Base-by-base conservation (phyloP, 2,113 vertebrate species). In the Picathartes gymnocephalus region DNA sequence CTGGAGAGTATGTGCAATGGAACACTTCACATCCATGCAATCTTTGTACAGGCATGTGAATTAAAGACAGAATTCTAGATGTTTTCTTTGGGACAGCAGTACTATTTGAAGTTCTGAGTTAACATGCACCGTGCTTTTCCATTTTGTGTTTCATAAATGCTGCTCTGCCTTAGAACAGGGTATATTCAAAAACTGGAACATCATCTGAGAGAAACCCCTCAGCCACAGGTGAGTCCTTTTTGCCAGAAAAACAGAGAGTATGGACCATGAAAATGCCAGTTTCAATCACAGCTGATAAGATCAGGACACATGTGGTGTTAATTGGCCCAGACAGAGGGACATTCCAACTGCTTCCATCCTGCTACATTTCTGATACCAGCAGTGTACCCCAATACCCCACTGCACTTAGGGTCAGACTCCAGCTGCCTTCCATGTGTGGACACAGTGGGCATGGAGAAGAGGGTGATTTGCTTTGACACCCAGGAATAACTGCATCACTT, bases 401-500 rank as follows among this genome's bases (percentile, higher is more conserved):
- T 27, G 61, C n/a, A 61, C 51, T 65, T 30, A 71, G 69, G 62
- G 78, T 78, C 83, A 90, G 64, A 45, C 30, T 89, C n/a, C 69
- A 96, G 51, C 42, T 91, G 71, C 69, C 81, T 68, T 73, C 40
- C 44, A 13, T 24, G 69, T 78, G 37, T 7, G 6, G 56, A 81
- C 69, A 57, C n/a, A 66, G 51, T 44, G 33, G 66, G 51, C 70
- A 71, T 61, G 30, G 37, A 90, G 66, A 96, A 91, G 37, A 70
- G 12, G 64, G 27, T 74, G 56, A 94, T 83, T 70, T 88, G 21
- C 64, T 92, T 33, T 86, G 65, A 89, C 76, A 90, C 74, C 81
- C 62, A 83, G 51, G 68, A 96, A 95, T 93, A 96, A 95, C 74
- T 91, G 61, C 78, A 79, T 84, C 73, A 92, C 89, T 58, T 81